Evolutionary conservation across 2,797 vertebrate species (phyloP), one percentile per base, ranked within the genome.

Genomic region (Rallus crepitans): DNA sequence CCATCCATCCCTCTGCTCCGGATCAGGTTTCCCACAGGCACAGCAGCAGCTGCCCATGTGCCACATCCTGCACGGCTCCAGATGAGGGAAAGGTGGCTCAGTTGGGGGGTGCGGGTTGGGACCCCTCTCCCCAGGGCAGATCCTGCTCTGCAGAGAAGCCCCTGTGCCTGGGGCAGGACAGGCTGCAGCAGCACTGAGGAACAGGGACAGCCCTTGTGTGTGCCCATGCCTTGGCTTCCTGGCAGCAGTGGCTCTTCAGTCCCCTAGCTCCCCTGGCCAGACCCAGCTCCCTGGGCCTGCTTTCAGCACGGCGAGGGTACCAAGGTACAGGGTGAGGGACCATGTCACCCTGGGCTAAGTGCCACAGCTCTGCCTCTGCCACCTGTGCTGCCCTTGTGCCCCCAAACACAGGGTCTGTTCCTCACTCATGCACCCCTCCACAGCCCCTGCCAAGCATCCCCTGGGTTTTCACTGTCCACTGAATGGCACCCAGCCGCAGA

Each of bases 231-330:
- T 31, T 0, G 0, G 33, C 30, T 30, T 31, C 33, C 35, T 10
- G 48, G 30, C 57, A 33, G 30, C 40, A 11, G 48, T 2, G 1
- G 24, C 75, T 48, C 25, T 39, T 57, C 1, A 0, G 20, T 20
- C 40, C 33, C 65, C 31, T 1, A 3, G 25, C 15, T 27, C 17
- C 27, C 17, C 33, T 30, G 2, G 1, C n/a, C 48, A 37, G 53
- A 19, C 28, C 7, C 0, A 3, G 39, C 48, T 31, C 27, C 50
- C 31, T 0, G 1, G 30, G n/a, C 15, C 28, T 0, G 2, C 21
- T 50, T 42, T 57, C 0, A 1, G 39, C 1, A 1, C 3, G 5
- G 23, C 4, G 30, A 28, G 15, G 25, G 35, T 21, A 4, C 48
- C 1, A 11, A 40, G 48, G 14, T 45, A 45, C 42, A 45, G 42